Conservation (phyloP, 2,797 vertebrate genomes). For the Telmatherina bonti region DNA sequence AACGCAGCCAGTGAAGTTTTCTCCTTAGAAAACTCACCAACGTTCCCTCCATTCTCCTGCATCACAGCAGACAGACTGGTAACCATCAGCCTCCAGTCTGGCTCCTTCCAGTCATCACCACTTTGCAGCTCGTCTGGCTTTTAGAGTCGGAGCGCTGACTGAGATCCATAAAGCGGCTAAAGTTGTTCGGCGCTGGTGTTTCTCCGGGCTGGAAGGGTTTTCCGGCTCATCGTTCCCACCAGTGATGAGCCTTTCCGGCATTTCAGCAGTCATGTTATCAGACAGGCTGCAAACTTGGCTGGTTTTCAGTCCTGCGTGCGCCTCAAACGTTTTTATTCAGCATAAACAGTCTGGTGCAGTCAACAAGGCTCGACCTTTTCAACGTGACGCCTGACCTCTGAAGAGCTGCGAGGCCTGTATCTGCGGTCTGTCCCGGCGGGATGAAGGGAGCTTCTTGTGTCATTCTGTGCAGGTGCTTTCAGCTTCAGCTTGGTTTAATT, state of each 20-base stretch:
- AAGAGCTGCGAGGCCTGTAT: background rate
- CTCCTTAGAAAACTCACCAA: too few species aligned
- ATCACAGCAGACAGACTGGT: too few species aligned
- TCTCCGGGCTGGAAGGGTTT: background rate
- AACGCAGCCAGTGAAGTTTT: too few species aligned
- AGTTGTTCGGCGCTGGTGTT: background rate
- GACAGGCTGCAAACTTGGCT: background rate
- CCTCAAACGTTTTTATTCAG: background rate
- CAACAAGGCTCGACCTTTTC: background rate
- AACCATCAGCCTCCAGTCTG: too few species aligned
- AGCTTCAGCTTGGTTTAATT: conserved; percentile 22
- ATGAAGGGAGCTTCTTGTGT: conserved; percentile 24
- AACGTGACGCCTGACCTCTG: conserved; percentile 26
- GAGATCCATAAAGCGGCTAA: too few species aligned
- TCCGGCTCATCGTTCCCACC: background rate
- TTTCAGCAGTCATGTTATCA: background rate
- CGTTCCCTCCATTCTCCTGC: too few species aligned
- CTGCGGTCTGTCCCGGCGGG: conserved; percentile 2
- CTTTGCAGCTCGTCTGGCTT: too few species aligned
- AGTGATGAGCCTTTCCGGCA: background rate
- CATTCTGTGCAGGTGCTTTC: background rate
- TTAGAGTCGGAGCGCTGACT: too few species aligned
- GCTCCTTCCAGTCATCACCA: too few species aligned
- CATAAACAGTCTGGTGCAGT: too few species aligned
- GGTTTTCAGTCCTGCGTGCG: background rate